A percentile compares a stretch with the other conserved stretches of the same genome.
Conservation (phyloP, 2,113 vertebrate species). For the Montifringilla adamsi region DNA sequence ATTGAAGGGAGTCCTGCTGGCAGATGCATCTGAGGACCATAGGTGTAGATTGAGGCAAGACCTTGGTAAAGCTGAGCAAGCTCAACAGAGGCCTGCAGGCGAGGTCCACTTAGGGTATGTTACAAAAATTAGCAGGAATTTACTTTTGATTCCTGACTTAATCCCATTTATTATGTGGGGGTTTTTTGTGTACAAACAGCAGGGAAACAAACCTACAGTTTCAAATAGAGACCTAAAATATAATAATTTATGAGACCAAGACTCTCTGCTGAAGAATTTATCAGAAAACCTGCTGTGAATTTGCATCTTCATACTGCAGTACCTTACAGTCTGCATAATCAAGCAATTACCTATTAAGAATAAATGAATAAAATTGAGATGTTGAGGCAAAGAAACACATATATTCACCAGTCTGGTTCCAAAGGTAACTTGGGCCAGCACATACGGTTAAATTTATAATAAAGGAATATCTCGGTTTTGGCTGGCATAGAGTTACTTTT, state of each 20-base stretch:
- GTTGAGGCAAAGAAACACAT: neutral
- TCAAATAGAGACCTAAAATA: neutral
- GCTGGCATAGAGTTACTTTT: neutral
- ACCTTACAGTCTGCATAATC: fast-evolving
- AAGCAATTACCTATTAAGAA: neutral
- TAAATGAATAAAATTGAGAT: neutral
- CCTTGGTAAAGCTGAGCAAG: neutral
- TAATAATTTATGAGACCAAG: neutral
- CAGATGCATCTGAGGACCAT: neutral
- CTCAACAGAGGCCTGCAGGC: neutral
- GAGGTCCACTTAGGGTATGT: neutral
- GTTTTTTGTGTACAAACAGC: neutral
- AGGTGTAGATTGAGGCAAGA: neutral
- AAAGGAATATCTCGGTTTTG: neutral
- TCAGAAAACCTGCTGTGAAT: neutral
- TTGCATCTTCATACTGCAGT: neutral
- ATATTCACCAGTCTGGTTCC: neutral
- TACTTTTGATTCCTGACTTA: neutral
- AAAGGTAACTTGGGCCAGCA: neutral
- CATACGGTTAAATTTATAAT: neutral
- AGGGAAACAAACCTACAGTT: neutral
- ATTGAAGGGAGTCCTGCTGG: neutral
- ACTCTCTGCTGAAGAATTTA: neutral
- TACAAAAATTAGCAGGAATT: neutral
- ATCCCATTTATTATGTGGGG: neutral